Evolutionary conservation across 1,140 invertebrate species (phyloP).

Genomic region (Zophobas atratus): DNA sequence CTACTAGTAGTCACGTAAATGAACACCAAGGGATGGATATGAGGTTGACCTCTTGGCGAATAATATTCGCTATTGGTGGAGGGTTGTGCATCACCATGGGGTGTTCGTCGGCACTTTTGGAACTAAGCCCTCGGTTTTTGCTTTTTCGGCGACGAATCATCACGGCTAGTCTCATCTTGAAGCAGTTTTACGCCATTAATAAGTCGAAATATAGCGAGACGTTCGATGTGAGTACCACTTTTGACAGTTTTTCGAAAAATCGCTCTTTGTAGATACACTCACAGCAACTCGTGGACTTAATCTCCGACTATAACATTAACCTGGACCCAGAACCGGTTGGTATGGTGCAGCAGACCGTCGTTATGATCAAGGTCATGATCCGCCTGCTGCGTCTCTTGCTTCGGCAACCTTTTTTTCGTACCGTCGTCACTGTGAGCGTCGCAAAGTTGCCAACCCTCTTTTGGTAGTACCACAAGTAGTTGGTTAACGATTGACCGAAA

Average conservation of each 20-base stretch:
- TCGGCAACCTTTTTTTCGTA: background rate
- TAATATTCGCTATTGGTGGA: conserved; percentile 56
- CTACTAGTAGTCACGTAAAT: conserved; percentile 6
- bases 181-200: conserved; percentile 61
- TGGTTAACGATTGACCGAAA: background rate
- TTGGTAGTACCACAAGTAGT: background rate
- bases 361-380: conserved; percentile 6
- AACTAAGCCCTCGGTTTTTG: conserved; percentile 58
- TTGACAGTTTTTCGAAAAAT: conserved; percentile 5
- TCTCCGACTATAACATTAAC: conserved; percentile 48
- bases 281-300: conserved; percentile 39
- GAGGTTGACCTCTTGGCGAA: conserved; percentile 58
- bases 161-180: conserved; percentile 54
- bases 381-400: conserved; percentile 15
- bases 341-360: conserved; percentile 26
- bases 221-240: conserved; percentile 51
- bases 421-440: background rate
- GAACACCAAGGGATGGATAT: conserved; percentile 47
- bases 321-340: conserved; percentile 33
- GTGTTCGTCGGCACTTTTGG: conserved; percentile 56
- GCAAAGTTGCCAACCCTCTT: conserved; percentile 11
- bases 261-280: conserved; percentile 18
- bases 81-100: conserved; percentile 56
- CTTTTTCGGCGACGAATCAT: conserved; percentile 50
- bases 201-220: conserved; percentile 59